Evolutionary conservation across 2,797 vertebrate species (phyloP).

Genomic region (Gymnodraco acuticeps): DNA sequence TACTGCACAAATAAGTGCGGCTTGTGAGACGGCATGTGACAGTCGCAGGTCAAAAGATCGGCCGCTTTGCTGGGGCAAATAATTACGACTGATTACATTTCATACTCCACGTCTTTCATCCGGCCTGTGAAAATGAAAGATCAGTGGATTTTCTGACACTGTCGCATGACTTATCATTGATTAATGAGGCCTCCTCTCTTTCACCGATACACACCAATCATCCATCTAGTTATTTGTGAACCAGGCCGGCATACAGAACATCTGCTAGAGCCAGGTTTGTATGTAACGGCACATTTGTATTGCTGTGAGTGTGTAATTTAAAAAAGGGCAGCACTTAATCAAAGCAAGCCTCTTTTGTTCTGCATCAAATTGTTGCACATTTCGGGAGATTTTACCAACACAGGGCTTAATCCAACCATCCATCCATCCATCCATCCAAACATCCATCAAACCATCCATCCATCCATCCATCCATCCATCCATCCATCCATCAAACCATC

Average conservation of each 20-base stretch:
- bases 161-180: constrained; percentile 44
- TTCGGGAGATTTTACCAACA: constrained; percentile 20
- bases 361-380: constrained; percentile 19
- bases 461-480: no score
- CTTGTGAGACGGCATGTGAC: constrained; percentile 62
- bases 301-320: constrained; percentile 27
- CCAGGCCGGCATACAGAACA: constrained; percentile 33
- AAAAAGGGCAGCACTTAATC: constrained; percentile 36
- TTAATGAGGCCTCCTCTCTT: constrained; percentile 45
- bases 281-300: constrained; percentile 15
- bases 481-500: no score
- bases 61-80: constrained; percentile 49
- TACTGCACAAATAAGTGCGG: constrained; percentile 45
- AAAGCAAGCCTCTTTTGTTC: constrained; percentile 50
- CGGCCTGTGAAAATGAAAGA: constrained; percentile 55
- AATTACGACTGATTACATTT: constrained; percentile 68
- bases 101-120: constrained; percentile 47
- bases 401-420: no score
- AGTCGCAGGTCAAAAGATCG: constrained; percentile 68
- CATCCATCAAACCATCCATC: no score
- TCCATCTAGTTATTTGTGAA: constrained; percentile 49
- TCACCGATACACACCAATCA: constrained; percentile 52
- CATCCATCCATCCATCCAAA: no score
- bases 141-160: constrained; percentile 55
- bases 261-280: constrained; percentile 31